Conservation (phyloP, 2,888 invertebrate genomes). For the Marronus borbonicus region DNA sequence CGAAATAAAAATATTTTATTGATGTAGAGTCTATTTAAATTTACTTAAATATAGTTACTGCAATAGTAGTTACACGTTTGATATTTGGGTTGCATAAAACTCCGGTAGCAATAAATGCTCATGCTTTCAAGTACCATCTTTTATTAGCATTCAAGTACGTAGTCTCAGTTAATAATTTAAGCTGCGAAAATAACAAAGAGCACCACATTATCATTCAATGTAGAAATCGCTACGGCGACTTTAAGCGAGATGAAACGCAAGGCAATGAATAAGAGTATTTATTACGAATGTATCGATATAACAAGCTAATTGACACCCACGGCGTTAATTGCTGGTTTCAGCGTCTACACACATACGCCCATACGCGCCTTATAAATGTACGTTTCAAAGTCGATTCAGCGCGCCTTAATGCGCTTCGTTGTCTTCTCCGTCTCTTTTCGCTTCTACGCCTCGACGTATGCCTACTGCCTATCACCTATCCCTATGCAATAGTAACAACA, state of each 20-base stretch:
- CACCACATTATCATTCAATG: neutral
- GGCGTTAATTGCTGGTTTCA: conserved; percentile 31
- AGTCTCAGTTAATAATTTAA: too few relatives aligned
- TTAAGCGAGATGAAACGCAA: neutral
- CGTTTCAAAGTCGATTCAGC: conserved; percentile 13
- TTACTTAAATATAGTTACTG: too few relatives aligned
- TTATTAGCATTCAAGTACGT: too few relatives aligned
- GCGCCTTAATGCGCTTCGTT: conserved; percentile 16
- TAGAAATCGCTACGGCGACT: neutral
- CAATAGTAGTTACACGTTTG: too few relatives aligned
- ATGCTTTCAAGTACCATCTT: too few relatives aligned
- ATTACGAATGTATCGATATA: conserved; percentile 14
- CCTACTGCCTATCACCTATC: neutral
- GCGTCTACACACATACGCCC: conserved; percentile 15
- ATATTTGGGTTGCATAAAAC: too few relatives aligned
- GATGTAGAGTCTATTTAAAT: too few relatives aligned
- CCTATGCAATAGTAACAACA: conserved; percentile 5
- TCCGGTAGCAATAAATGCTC: too few relatives aligned
- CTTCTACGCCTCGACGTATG: conserved; percentile 15
- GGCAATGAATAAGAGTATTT: conserved; percentile 12
- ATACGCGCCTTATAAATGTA: conserved; percentile 13
- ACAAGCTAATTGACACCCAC: conserved; percentile 40
- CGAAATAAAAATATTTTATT: too few relatives aligned
- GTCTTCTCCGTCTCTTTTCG: conserved; percentile 1
- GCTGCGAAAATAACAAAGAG: too few relatives aligned